These are phyloP conservation scores for Ectropis crepuscularia DNA, from an alignment of 2,888 invertebrate genomes.

Conservation along the genomic window DNA sequence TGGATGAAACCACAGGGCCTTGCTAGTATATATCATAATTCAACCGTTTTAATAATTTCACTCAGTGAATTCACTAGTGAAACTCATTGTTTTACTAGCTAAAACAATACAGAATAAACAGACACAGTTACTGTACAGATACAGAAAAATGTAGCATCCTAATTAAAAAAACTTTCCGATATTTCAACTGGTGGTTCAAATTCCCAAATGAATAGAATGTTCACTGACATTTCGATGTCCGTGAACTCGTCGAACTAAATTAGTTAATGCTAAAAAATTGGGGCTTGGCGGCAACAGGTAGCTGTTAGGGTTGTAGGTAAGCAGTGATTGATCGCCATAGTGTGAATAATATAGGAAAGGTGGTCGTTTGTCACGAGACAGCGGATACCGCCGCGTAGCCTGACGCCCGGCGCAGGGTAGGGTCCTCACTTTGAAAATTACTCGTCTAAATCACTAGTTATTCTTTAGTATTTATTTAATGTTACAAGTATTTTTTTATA, in stretches of 20 bases:
- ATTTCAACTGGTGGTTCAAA: neutral
- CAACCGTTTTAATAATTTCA: too few relatives aligned
- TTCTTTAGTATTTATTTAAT: too few relatives aligned
- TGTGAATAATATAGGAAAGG: conserved; percentile 51
- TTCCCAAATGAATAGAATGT: conserved; percentile 1
- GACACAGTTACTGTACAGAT: too few relatives aligned
- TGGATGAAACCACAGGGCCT: too few relatives aligned
- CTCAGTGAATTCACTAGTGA: too few relatives aligned
- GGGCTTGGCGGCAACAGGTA: conserved; percentile 41
- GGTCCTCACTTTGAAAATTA: neutral
- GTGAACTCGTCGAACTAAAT: conserved; percentile 5
- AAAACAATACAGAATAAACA: neutral
- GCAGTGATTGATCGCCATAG: conserved; percentile 55
- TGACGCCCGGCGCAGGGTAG: conserved; percentile 26
- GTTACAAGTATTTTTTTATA: too few relatives aligned
- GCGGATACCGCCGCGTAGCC: conserved; percentile 33
- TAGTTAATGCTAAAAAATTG: conserved; percentile 16
- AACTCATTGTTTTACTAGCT: too few relatives aligned
- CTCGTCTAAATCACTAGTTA: too few relatives aligned
- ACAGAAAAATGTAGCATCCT: neutral
- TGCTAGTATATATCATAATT: too few relatives aligned
- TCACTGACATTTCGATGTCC: conserved; percentile 11
- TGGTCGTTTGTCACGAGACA: conserved; percentile 57
- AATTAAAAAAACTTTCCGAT: conserved; percentile 1
- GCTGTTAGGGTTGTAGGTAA: conserved; percentile 48